Percentiles rank a stretch among this genome's conserved stretches.
phyloP scores from a whole-genome alignment of 1,140 invertebrate genomes.

The Onthophagus taurus region DNA sequence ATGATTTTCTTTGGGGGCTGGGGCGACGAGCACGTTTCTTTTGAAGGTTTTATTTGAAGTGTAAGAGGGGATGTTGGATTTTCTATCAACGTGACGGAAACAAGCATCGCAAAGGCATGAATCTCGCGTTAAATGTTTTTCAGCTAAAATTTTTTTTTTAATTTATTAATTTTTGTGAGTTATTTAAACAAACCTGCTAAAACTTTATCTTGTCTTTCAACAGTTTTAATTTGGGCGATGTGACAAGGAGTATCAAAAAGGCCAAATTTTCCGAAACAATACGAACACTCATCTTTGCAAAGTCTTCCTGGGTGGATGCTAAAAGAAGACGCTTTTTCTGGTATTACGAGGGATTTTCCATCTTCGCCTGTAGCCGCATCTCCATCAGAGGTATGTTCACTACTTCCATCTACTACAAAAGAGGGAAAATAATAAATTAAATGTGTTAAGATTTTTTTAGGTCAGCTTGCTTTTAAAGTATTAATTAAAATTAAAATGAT shows the following conservation, averaged over 20 bases:
- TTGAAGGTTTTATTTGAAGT: conserved; percentile 33
- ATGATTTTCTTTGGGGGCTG: conserved; percentile 36
- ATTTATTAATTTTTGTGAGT: neutral
- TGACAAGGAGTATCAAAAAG: conserved; percentile 77
- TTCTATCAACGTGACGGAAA: conserved; percentile 71
- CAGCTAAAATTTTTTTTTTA: conserved; percentile 42
- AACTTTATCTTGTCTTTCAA: conserved; percentile 67
- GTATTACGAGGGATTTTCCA: conserved; percentile 61
- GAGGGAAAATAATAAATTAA: too few relatives aligned
- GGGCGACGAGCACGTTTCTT: conserved; percentile 27
- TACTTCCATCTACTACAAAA: conserved; percentile 33
- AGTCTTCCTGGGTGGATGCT: conserved; percentile 70
- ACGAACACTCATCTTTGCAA: conserved; percentile 73
- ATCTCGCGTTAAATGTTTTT: conserved; percentile 66
- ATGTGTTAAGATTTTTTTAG: too few relatives aligned
- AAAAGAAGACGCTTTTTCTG: conserved; percentile 76
- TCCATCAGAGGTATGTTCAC: conserved; percentile 36
- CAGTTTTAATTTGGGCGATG: conserved; percentile 71
- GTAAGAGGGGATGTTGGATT: conserved; percentile 56
- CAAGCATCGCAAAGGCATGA: conserved; percentile 78
- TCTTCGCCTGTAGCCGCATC: conserved; percentile 41
- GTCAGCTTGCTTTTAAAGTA: too few relatives aligned
- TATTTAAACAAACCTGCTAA: conserved; percentile 46
- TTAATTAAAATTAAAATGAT: too few relatives aligned
- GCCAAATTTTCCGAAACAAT: conserved; percentile 76